Evolutionary conservation across 2,888 invertebrate species (phyloP).

Genomic region (Philereme vetulata): DNA sequence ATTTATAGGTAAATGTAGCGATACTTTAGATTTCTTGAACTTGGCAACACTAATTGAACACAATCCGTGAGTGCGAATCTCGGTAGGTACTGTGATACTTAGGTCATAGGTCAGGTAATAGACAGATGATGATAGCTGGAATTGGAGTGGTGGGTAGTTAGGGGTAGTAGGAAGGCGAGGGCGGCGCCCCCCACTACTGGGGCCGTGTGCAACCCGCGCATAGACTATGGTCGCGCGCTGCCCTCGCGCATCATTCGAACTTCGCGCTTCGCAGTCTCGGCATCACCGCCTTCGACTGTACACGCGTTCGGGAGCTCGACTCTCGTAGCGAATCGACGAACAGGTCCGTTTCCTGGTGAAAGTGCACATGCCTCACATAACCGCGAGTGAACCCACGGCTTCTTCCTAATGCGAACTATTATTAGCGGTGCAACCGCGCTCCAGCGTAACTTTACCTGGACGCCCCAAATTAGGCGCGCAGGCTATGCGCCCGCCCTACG

Average conservation of each 20-base stretch:
- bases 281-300: conserved; percentile 76
- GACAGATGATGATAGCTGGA: conserved; percentile 28
- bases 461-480: conserved; percentile 84
- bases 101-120: conserved; percentile 12
- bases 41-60: conserved; percentile 37
- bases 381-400: conserved; percentile 73
- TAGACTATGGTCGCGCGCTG: conserved; percentile 78
- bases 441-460: conserved; percentile 83
- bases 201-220: conserved; percentile 82
- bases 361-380: conserved; percentile 63
- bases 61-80: conserved; percentile 31
- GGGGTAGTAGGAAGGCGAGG: conserved; percentile 54
- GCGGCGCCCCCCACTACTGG: conserved; percentile 70
- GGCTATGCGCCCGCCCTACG: conserved; percentile 69
- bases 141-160: conserved; percentile 35
- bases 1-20: conserved; percentile 19
- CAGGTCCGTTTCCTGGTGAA: conserved; percentile 79
- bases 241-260: conserved; percentile 82
- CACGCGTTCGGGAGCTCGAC: conserved; percentile 80
- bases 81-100: background rate
- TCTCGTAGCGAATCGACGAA: conserved; percentile 82
- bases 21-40: conserved; percentile 35
- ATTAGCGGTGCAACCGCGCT: conserved; percentile 75
- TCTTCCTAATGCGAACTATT: conserved; percentile 72
- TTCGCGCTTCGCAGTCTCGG: conserved; percentile 81